These are phyloP conservation scores for Mormyrus iriodes DNA, from an alignment of 2,113 vertebrate species.

Conservation along the genomic window DNA sequence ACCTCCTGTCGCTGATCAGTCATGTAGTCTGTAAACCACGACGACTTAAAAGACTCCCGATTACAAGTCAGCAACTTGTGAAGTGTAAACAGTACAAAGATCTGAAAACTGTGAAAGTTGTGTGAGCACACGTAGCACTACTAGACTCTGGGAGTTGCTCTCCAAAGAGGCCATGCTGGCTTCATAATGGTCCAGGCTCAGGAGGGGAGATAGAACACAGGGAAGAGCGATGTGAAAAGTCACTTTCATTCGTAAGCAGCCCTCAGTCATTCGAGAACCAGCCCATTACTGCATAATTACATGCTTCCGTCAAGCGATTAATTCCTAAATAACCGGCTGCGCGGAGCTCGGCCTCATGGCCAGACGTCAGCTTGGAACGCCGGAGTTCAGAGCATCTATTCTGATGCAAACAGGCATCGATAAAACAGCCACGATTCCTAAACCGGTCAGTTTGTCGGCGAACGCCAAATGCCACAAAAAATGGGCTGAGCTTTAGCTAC, in stretches of 20 bases:
- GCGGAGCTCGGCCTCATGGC: conserved; percentile 28
- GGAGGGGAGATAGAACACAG: conserved; percentile 31
- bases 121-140: neutral
- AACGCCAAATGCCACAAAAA: neutral
- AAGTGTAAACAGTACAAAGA: neutral
- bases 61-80: neutral
- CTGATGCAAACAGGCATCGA: conserved; percentile 20
- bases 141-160: neutral
- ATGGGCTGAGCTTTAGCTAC: neutral
- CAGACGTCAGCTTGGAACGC: conserved; percentile 42
- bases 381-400: conserved; percentile 36
- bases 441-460: neutral
- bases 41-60: neutral
- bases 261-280: conserved; percentile 29
- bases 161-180: neutral
- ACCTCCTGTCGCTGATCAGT: neutral
- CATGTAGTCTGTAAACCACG: neutral
- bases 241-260: neutral
- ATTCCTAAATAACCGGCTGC: conserved; percentile 51
- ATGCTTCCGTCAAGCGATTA: conserved; percentile 45
- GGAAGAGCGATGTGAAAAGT: conserved; percentile 40
- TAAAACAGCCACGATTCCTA: neutral
- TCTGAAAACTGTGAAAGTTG: neutral
- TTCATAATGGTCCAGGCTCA: conserved; percentile 3
- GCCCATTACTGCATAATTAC: conserved; percentile 52